A percentile compares a stretch with the other conserved stretches of the same genome.
phyloP scores from a whole-genome alignment of 2,797 vertebrate genomes.

The Ptychobarbus kaznakovi region DNA sequence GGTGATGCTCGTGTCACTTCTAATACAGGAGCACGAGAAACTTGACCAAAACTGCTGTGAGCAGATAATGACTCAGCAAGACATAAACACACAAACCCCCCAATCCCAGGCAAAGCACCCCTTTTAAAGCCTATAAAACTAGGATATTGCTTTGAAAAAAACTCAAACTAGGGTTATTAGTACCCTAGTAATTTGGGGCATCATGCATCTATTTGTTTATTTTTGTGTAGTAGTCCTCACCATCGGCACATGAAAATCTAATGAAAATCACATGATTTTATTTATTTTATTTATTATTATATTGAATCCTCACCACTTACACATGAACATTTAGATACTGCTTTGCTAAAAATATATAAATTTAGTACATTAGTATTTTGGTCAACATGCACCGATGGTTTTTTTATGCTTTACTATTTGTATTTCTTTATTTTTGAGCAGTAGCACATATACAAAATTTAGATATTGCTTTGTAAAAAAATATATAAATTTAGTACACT shows the following conservation, averaged over 20 bases:
- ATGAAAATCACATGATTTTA: too few species aligned
- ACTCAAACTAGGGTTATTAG: neutral
- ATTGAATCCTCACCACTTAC: neutral
- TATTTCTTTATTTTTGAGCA: too few species aligned
- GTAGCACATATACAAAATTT: neutral
- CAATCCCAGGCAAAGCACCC: neutral
- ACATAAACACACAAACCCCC: slow-evolving; percentile 58
- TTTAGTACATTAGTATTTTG: neutral
- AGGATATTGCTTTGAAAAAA: neutral
- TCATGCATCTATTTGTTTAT: too few species aligned
- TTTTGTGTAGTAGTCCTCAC: too few species aligned
- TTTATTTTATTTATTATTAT: neutral
- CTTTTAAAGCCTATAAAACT: slow-evolving; percentile 50
- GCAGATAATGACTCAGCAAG: slow-evolving; percentile 75
- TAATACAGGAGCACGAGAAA: slow-evolving; percentile 63
- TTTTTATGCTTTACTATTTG: too few species aligned
- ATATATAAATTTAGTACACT: neutral
- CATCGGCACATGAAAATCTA: too few species aligned
- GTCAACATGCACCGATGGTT: neutral
- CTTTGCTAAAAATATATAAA: neutral
- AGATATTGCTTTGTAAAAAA: neutral
- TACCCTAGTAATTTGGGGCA: neutral
- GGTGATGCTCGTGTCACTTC: slow-evolving; percentile 70
- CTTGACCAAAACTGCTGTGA: slow-evolving; percentile 68
- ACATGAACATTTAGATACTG: neutral